These are phyloP conservation scores for Paedocypris micromegethes DNA, from an alignment of 2,797 vertebrate genomes.

Conservation along the genomic window DNA sequence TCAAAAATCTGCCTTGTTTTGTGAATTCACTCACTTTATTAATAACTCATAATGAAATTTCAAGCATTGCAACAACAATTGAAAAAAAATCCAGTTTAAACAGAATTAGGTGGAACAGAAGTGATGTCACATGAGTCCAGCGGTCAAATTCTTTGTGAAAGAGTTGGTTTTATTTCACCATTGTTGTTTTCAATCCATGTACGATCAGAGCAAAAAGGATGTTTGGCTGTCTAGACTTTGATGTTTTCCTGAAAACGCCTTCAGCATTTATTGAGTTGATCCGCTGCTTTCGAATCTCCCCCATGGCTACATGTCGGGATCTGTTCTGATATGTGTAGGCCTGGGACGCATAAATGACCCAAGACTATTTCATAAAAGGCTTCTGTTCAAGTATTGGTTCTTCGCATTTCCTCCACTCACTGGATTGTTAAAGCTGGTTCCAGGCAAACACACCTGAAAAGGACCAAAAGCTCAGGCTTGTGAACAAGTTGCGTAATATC, in stretches of 20 bases:
- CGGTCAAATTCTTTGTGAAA: too few species aligned
- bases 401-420: too few species aligned
- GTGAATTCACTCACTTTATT: too few species aligned
- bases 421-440: neutral
- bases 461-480: neutral
- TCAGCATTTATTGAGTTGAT: conserved; percentile 3
- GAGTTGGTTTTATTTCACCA: too few species aligned
- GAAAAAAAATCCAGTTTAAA: too few species aligned
- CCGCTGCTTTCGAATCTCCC: conserved; percentile 18
- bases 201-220: neutral
- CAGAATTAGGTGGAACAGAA: too few species aligned
- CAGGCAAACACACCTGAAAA: conserved; percentile 19
- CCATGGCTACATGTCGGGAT: conserved; percentile 11
- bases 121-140: too few species aligned
- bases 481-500: conserved; percentile 29
- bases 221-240: conserved; percentile 1
- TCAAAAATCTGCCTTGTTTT: too few species aligned
- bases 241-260: conserved; percentile 7
- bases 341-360: conserved; percentile 3
- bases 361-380: conserved; percentile 12
- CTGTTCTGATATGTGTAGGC: conserved; percentile 13
- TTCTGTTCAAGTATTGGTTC: neutral
- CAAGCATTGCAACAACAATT: too few species aligned
- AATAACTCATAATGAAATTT: too few species aligned
- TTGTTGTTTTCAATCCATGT: neutral